Percentiles rank a stretch among this genome's conserved stretches.
phyloP scores from a whole-genome alignment of 2,113 vertebrate species.

The Rhineura floridana region DNA sequence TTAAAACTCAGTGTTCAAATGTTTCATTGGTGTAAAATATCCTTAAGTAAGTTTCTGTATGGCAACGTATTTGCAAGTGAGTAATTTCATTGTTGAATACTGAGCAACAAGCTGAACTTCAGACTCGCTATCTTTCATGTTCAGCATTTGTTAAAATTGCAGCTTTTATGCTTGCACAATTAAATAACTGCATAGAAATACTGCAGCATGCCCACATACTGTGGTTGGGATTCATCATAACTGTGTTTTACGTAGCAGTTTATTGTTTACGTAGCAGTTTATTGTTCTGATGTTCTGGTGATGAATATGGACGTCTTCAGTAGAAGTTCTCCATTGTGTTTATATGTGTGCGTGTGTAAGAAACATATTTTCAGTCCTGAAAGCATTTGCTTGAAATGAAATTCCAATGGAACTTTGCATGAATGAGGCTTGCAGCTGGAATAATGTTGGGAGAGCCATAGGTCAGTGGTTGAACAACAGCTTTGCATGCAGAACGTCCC shows the following conservation, averaged over 20 bases:
- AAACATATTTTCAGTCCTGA: neutral
- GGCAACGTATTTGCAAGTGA: neutral
- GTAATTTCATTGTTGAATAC: neutral
- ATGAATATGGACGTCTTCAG: neutral
- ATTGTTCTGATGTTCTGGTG: neutral
- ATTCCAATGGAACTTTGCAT: neutral
- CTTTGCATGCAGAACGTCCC: too few relatives aligned
- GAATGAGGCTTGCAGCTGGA: neutral
- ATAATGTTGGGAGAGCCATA: neutral
- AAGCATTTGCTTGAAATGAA: neutral
- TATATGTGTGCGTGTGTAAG: neutral
- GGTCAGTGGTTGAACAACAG: too few relatives aligned
- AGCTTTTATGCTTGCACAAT: neutral
- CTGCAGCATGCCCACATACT: neutral
- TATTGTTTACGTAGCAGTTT: neutral
- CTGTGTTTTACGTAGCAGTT: neutral
- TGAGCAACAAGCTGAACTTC: neutral
- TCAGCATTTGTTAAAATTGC: neutral
- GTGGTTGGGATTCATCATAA: neutral
- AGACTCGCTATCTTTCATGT: neutral
- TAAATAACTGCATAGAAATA: neutral
- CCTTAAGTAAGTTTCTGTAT: neutral
- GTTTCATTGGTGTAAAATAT: neutral
- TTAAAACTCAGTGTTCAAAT: neutral
- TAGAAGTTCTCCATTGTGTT: neutral